These are phyloP conservation scores for Sminthurides aquaticus DNA, from an alignment of 2,888 invertebrate genomes.

Conservation along the genomic window DNA sequence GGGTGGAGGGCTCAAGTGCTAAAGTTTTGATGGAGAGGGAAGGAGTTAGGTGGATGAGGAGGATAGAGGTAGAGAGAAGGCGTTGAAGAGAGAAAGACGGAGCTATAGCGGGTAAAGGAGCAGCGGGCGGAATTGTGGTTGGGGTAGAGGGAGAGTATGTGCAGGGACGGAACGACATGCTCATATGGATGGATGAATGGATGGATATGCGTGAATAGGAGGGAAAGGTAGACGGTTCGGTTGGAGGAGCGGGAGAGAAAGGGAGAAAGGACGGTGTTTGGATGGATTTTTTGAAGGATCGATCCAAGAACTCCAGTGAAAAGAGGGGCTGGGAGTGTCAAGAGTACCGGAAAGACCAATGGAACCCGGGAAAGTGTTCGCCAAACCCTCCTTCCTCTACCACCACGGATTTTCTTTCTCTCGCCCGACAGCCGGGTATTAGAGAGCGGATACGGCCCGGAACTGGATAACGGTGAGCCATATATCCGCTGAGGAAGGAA, in stretches of 20 bases:
- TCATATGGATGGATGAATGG: slow-evolving; percentile 6
- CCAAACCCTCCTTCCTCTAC: slow-evolving; percentile 44
- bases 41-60: neutral
- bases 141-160: slow-evolving; percentile 1
- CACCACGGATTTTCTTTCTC: slow-evolving; percentile 38
- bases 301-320: slow-evolving; percentile 39
- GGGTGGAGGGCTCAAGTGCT: slow-evolving; percentile 1
- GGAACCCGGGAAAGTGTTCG: slow-evolving; percentile 43
- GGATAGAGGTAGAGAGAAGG: neutral
- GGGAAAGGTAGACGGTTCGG: slow-evolving; percentile 14
- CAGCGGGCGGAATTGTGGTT: neutral
- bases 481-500: slow-evolving; percentile 44
- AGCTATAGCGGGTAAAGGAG: slow-evolving; percentile 1
- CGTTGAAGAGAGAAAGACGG: neutral
- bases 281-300: slow-evolving; percentile 31
- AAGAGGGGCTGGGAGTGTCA: slow-evolving; percentile 44
- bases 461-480: slow-evolving; percentile 44
- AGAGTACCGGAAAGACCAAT: slow-evolving; percentile 44
- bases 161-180: neutral
- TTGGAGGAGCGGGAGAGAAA: neutral
- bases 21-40: neutral
- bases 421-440: slow-evolving; percentile 43
- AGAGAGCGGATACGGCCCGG: slow-evolving; percentile 43
- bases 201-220: slow-evolving; percentile 12
- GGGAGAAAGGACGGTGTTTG: slow-evolving; percentile 24